Evolutionary conservation across 2,888 invertebrate genomes (phyloP).

Genomic region (Flabesymbios commensalis): DNA sequence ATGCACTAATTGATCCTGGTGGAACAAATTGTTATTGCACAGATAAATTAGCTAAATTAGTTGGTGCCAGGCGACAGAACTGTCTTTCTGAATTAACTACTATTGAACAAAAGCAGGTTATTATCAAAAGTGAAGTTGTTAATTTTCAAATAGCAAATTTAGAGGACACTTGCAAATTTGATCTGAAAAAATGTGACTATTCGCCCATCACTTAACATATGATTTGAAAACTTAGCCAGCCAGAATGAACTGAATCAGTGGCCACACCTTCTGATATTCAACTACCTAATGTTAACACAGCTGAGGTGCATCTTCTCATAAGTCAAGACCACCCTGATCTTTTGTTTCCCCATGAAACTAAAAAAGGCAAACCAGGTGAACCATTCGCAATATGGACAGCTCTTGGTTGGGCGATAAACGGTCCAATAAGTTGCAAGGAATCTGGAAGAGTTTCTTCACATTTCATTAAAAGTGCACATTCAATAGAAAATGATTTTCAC

Average conservation of each 20-base stretch:
- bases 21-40: background rate
- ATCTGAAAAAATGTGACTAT: no score
- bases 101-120: no score
- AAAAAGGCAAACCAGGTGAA: background rate
- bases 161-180: no score
- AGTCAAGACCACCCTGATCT: background rate
- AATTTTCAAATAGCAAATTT: no score
- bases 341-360: background rate
- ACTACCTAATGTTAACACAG: background rate
- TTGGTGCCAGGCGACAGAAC: no score
- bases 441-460: background rate
- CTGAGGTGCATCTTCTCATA: background rate
- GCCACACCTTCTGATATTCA: no score
- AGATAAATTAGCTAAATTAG: background rate
- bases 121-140: no score
- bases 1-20: conserved; percentile 4
- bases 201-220: no score
- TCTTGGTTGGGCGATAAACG: conserved; percentile 8
- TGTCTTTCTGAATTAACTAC: no score
- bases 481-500: background rate
- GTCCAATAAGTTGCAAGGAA: background rate
- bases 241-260: no score
- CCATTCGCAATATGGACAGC: conserved; percentile 2
- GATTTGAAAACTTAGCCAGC: no score
- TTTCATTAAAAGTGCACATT: background rate